These are phyloP conservation scores for Urosaurus nigricauda DNA, from an alignment of 2,797 vertebrate species.

Conservation along the genomic window DNA sequence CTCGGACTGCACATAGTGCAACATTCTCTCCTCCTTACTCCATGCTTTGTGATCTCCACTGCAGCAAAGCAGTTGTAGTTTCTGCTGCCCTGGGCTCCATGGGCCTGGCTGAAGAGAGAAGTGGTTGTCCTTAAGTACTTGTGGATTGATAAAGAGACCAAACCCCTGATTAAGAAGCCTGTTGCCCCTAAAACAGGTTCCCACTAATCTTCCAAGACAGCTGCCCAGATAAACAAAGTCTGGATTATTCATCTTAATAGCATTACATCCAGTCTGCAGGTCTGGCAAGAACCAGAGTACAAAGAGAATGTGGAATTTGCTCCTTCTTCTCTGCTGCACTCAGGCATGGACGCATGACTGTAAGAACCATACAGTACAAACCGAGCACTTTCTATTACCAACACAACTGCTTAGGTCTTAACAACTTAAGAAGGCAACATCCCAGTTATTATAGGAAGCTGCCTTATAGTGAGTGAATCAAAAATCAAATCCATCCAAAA, in stretches of 20 bases:
- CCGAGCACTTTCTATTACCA: background rate
- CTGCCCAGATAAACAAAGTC: conserved; percentile 68
- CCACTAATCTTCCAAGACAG: conserved; percentile 75
- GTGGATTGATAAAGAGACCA: background rate
- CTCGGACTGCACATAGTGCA: background rate
- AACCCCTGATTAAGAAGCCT: conserved; percentile 52
- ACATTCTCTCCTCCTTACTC: background rate
- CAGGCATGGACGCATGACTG: background rate
- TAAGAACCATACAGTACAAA: background rate
- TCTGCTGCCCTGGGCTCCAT: background rate
- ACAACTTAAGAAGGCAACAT: background rate
- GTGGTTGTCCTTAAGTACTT: background rate
- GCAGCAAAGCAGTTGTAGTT: conserved; percentile 11
- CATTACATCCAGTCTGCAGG: conserved; percentile 63
- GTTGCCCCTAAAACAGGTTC: conserved; percentile 47
- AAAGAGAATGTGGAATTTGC: conserved; percentile 43
- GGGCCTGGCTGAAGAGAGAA: background rate
- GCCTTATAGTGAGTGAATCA: too few species aligned
- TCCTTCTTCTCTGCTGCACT: background rate
- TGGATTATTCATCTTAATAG: conserved; percentile 73
- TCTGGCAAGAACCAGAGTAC: conserved; percentile 62
- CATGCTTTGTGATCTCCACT: background rate
- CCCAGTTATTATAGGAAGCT: background rate
- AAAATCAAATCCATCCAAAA: too few species aligned
- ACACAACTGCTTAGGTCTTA: background rate